phyloP scores from a whole-genome alignment of 2,113 vertebrate genomes.

The Heterochromis multidens region DNA sequence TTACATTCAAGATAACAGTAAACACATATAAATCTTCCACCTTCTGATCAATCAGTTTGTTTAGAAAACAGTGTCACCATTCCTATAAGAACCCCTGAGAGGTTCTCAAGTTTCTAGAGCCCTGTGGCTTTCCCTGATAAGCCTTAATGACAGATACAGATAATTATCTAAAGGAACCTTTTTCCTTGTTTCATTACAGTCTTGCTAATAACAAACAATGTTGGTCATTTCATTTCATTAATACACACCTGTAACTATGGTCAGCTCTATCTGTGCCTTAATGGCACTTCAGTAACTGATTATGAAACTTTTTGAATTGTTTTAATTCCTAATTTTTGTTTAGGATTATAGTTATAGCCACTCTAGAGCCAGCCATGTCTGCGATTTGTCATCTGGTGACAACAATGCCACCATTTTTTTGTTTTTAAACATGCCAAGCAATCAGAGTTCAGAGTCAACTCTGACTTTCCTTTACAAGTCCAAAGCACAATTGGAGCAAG shows the following conservation, averaged over 20 bases:
- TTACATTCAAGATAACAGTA: background rate
- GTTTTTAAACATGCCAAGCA: background rate
- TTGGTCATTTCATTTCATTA: background rate
- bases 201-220: background rate
- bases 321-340: no score
- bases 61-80: background rate
- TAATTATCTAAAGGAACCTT: background rate
- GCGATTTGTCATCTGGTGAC: background rate
- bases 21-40: background rate
- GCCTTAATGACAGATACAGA: background rate
- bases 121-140: background rate
- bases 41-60: background rate
- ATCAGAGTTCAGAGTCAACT: background rate
- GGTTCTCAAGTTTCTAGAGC: background rate
- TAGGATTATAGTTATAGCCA: no score
- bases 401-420: background rate
- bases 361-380: background rate
- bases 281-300: background rate
- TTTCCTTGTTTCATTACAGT: background rate
- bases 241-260: background rate
- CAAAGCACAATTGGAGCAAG: background rate
- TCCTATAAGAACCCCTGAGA: background rate
- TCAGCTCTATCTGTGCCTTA: background rate
- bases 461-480: background rate
- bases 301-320: no score